A percentile compares a stretch with the other conserved stretches of the same genome.
phyloP scores from a whole-genome alignment of 2,888 invertebrate species.

The Loripinus fragilis region DNA sequence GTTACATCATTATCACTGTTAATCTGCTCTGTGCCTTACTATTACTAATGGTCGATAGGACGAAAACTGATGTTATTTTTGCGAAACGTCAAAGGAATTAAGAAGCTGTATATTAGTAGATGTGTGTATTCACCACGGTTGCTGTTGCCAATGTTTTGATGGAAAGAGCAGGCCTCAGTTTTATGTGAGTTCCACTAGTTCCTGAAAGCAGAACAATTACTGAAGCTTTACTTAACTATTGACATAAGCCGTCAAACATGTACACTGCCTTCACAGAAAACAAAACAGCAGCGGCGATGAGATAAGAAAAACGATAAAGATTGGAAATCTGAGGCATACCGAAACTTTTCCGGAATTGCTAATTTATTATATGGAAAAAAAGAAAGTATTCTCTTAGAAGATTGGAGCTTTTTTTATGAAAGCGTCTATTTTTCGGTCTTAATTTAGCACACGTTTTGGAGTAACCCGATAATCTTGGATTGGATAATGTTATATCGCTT shows the following conservation, averaged over 20 bases:
- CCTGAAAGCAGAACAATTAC: slow-evolving; percentile 16
- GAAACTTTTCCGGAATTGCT: neutral
- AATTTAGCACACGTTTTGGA: neutral
- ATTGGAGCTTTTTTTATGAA: neutral
- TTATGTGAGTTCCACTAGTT: slow-evolving; percentile 12
- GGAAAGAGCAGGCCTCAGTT: slow-evolving; percentile 8
- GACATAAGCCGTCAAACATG: slow-evolving; percentile 20
- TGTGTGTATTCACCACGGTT: slow-evolving; percentile 6
- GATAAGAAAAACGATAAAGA: slow-evolving; percentile 17
- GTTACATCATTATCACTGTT: neutral
- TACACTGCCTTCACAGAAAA: slow-evolving; percentile 11
- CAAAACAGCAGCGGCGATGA: slow-evolving; percentile 10
- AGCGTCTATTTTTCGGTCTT: neutral
- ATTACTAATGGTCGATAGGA: no score
- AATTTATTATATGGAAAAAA: neutral
- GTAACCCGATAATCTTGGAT: neutral
- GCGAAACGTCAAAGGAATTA: neutral
- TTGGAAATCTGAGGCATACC: neutral
- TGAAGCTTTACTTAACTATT: slow-evolving; percentile 17
- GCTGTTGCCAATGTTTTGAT: slow-evolving; percentile 18
- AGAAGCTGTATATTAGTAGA: slow-evolving; percentile 5
- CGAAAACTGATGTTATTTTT: no score
- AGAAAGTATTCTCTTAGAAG: neutral
- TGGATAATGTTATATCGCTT: neutral
- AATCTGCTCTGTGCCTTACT: neutral